Conservation (phyloP, 1,140 invertebrate species). For the Nomia melanderi region DNA sequence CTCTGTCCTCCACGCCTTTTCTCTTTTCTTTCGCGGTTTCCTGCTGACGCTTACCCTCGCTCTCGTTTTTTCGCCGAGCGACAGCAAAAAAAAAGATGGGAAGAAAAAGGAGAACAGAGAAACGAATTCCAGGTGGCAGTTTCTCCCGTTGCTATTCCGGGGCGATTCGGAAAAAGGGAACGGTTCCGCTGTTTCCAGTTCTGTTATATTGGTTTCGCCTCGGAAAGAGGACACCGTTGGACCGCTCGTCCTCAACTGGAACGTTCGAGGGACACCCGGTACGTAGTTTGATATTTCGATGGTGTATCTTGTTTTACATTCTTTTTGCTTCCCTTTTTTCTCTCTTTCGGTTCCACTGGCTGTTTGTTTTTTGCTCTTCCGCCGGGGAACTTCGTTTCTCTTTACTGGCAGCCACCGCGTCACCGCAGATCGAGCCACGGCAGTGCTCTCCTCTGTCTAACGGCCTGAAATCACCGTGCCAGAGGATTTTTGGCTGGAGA, state of each 20-base stretch:
- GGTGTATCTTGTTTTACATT: no score
- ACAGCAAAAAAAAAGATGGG: no score
- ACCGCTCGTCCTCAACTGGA: background rate
- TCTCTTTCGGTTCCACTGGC: no score
- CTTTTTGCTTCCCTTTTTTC: background rate
- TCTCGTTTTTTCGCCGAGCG: background rate
- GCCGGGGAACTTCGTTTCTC: conserved; percentile 11
- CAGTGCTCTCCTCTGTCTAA: background rate
- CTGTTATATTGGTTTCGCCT: conserved; percentile 3
- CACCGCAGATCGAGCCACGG: conserved; percentile 13
- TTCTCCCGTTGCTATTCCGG: conserved; percentile 23
- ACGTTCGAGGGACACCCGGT: background rate
- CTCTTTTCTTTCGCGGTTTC: background rate
- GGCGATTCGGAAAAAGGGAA: background rate
- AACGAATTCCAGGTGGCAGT: conserved; percentile 1
- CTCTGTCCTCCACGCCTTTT: conserved; percentile 1
- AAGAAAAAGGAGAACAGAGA: background rate
- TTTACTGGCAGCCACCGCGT: conserved; percentile 19
- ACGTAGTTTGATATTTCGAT: conserved; percentile 21
- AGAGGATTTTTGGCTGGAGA: conserved; percentile 15
- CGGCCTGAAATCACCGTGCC: conserved; percentile 18
- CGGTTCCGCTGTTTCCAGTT: background rate
- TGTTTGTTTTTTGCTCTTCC: background rate
- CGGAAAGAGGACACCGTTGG: background rate
- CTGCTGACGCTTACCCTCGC: conserved; percentile 1